These are phyloP conservation scores for Gallinago solitaria DNA, from an alignment of 2,797 vertebrate species.

Conservation along the genomic window DNA sequence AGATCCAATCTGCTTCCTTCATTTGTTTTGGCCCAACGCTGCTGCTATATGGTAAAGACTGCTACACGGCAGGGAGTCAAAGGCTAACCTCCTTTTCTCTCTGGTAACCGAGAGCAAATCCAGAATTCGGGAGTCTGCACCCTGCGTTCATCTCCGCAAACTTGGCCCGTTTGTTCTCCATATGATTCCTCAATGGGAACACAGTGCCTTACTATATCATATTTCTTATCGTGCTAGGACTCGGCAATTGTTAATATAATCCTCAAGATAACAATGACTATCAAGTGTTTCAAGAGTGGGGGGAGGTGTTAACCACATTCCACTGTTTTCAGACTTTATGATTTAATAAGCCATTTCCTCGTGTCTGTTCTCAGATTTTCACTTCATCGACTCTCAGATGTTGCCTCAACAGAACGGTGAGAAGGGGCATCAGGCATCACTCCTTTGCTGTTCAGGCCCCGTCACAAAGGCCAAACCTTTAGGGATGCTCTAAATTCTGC, in stretches of 20 bases:
- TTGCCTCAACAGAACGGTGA: conserved; percentile 59
- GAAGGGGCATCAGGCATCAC: conserved; percentile 27
- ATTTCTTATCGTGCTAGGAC: background rate
- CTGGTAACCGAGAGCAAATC: background rate
- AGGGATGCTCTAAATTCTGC: conserved; percentile 35
- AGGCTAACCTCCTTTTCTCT: background rate
- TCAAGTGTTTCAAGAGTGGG: background rate
- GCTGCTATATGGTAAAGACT: background rate
- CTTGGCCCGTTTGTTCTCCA: accelerated
- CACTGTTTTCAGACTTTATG: background rate
- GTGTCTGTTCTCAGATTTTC: conserved; percentile 55
- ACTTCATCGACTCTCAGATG: conserved; percentile 47
- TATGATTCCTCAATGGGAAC: background rate
- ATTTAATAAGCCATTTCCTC: conserved; percentile 58
- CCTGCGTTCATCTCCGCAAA: background rate
- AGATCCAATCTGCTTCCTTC: background rate
- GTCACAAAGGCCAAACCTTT: background rate
- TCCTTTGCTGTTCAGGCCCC: background rate
- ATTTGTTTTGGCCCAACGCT: background rate
- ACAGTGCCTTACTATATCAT: background rate
- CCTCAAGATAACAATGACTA: background rate
- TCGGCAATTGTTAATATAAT: background rate
- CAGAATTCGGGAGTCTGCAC: background rate
- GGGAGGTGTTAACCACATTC: background rate
- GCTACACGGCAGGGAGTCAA: background rate